Conservation (phyloP, 2,888 invertebrate genomes). For the Aspidapion aeneum region DNA sequence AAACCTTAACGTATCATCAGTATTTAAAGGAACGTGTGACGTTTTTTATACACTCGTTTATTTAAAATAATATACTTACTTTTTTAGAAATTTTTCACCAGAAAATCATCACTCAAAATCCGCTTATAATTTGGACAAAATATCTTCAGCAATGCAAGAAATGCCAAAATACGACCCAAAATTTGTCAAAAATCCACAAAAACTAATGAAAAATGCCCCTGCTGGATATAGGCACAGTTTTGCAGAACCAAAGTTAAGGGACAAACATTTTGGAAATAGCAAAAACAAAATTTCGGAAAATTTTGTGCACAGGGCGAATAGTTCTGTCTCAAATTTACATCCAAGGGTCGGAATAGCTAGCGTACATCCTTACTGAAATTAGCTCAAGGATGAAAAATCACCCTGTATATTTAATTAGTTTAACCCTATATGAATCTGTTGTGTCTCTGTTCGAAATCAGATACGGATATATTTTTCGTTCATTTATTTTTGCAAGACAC, state of each 20-base stretch:
- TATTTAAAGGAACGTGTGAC: too few species aligned
- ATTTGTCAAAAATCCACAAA: constrained; percentile 40
- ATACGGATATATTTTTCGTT: too few species aligned
- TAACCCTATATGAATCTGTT: too few species aligned
- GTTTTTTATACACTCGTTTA: too few species aligned
- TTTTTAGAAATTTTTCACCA: constrained; percentile 18
- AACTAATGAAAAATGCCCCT: constrained; percentile 30
- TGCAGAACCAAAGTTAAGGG: constrained; percentile 58
- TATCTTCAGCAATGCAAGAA: constrained; percentile 22
- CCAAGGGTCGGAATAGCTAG: constrained; percentile 48
- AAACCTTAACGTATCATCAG: too few species aligned
- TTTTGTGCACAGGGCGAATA: constrained; percentile 46
- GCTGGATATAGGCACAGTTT: constrained; percentile 59
- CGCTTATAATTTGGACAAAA: constrained; percentile 39
- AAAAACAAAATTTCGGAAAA: constrained; percentile 43
- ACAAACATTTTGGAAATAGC: constrained; percentile 37
- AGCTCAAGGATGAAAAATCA: too few species aligned
- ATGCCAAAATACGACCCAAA: constrained; percentile 38
- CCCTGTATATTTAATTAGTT: too few species aligned
- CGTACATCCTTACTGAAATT: constrained; percentile 48
- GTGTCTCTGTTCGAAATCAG: too few species aligned
- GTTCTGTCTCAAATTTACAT: constrained; percentile 42
- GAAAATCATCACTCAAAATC: constrained; percentile 46
- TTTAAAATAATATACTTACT: too few species aligned
- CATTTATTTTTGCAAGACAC: too few species aligned